Evolutionary conservation across 1,140 invertebrate species (phyloP), one percentile per base, ranked within the genome.

Genomic region (Thaumetopoea pityocampa): DNA sequence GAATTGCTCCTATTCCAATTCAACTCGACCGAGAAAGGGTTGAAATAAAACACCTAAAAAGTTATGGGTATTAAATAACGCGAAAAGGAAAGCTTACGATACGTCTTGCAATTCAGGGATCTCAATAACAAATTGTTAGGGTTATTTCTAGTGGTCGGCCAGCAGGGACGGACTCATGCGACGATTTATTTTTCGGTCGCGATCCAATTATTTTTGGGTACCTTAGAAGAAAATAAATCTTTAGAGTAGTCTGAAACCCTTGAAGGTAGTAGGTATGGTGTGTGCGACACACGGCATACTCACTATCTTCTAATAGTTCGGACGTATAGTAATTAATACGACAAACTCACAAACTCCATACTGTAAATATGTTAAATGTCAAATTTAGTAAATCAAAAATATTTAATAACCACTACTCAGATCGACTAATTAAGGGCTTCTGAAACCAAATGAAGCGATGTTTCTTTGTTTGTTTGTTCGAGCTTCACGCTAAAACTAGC

Each of bases 161-260:
- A 22, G 43, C 42, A 29, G 46, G 53, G 63, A 52, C 51, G 33
- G 16, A 34, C 17, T 14, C 46, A n/a, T n/a, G 43, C 43, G 35
- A 28, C 54, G 61, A 81, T 81, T 78, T 80, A 81, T 81, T 78
- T 81, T 81, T 74, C 77, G 77, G 63, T 69, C 59, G 63, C 69
- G 51, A 71, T 74, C 72, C 73, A 81, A 81, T 81, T 81, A 81
- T 81, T 81, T 80, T 78, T 64, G 77, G 73, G 71, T 67, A 68
- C 62, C 69, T 63, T 72, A 69, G 62, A 64, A 55, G 61, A 40
- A 58, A 65, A 77, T 81, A 81, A 78, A 78, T 78, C 71, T 73
- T 54, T 38, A 8, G 34, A 44, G 34, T 41, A 40, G 47, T n/a
- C n/a, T n/a, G n/a, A n/a, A n/a, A n/a, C 48, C 51, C 33, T 43